phyloP scores from a whole-genome alignment of 2,888 invertebrate species.

The Noctua janthe region DNA sequence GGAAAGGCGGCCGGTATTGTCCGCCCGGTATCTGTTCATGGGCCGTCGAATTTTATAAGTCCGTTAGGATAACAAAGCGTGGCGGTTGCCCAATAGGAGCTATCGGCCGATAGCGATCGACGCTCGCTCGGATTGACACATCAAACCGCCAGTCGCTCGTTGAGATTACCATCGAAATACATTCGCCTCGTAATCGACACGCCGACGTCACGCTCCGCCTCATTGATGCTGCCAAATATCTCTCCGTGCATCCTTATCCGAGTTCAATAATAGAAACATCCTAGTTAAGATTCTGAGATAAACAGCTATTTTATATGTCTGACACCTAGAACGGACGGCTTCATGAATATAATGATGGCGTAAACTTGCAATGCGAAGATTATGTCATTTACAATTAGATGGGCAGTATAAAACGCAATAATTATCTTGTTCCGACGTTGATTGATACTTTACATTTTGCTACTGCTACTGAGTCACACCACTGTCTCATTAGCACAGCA shows the following conservation, averaged over 20 bases:
- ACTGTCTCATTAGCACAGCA: conserved; percentile 48
- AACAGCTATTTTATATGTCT: conserved; percentile 51
- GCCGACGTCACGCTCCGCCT: conserved; percentile 82
- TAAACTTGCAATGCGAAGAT: conserved; percentile 51
- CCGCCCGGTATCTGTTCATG: conserved; percentile 74
- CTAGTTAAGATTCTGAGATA: conserved; percentile 57
- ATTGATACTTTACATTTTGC: conserved; percentile 77
- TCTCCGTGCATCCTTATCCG: conserved; percentile 66
- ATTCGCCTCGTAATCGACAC: conserved; percentile 86
- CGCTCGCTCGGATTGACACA: conserved; percentile 87
- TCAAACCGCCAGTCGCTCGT: conserved; percentile 84
- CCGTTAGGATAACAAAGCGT: conserved; percentile 88
- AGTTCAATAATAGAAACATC: conserved; percentile 61
- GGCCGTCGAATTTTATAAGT: conserved; percentile 83
- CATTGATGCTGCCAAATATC: conserved; percentile 81
- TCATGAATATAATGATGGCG: conserved; percentile 62
- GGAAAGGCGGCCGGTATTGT: conserved; percentile 77
- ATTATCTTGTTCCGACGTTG: conserved; percentile 79
- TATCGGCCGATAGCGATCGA: conserved; percentile 85
- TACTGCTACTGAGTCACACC: conserved; percentile 64
- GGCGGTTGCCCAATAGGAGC: conserved; percentile 88
- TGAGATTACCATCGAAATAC: conserved; percentile 86
- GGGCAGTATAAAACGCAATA: conserved; percentile 66
- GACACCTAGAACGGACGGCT: conserved; percentile 55
- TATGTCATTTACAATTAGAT: conserved; percentile 65